Evolutionary conservation across 2,113 vertebrate genomes (phyloP).

Genomic region (Puma concolor): DNA sequence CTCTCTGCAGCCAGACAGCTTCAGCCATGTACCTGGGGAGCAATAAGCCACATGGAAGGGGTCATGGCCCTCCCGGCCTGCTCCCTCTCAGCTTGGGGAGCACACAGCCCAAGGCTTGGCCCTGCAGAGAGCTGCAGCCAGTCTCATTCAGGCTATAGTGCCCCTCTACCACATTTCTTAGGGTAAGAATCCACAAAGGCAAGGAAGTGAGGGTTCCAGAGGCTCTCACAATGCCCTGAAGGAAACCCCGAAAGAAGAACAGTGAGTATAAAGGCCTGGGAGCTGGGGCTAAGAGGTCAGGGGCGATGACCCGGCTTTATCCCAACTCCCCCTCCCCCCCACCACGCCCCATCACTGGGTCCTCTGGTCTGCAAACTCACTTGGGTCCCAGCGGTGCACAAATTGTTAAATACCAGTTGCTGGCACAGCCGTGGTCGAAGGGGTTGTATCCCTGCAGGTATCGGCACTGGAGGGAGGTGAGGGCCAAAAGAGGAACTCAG

Average conservation of each 20-base stretch:
- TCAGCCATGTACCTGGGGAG: constrained; percentile 74
- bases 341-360: not conserved
- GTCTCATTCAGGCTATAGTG: not conserved
- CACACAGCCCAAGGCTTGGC: not conserved
- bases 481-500: not conserved
- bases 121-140: not conserved
- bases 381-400: constrained; percentile 65
- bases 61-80: not conserved
- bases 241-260: not conserved
- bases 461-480: not conserved
- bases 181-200: not conserved
- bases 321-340: not conserved
- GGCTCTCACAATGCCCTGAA: not conserved
- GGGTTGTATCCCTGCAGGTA: not conserved
- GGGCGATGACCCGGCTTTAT: not conserved
- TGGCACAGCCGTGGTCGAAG: constrained; percentile 61
- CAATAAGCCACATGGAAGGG: not conserved
- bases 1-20: constrained; percentile 67
- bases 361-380: constrained; percentile 64
- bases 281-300: not conserved
- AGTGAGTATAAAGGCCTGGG: not conserved
- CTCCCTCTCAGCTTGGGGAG: not conserved
- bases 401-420: constrained; percentile 62
- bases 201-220: not conserved
- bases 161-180: not conserved